Evolutionary conservation across 2,113 vertebrate species (phyloP), one percentile per base, ranked within the genome.

Genomic region (Indicator indicator): DNA sequence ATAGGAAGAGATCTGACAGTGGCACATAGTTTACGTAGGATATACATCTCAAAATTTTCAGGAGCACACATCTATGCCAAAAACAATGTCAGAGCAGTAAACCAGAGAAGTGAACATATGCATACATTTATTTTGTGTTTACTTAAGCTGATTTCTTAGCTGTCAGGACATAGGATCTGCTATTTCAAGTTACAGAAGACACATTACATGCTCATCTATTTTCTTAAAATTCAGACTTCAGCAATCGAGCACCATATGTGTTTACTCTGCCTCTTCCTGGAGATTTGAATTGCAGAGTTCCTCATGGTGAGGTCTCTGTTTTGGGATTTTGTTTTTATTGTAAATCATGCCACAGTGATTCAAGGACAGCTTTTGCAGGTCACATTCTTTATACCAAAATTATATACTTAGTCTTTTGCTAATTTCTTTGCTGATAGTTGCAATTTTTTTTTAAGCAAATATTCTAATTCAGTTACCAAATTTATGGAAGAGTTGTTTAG

Each of bases 191-290:
- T 89, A 71, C 58, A 52, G 77, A 77, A 62, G 36, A 27, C 12
- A 20, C 2, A 23, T 55, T 56, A 77, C 24, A 48, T 76, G 5
- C 10, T 56, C 38, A 44, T 75, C 38, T 64, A 27, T 76, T 62
- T 73, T 86, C 42, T 76, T 83, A 21, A 64, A 72, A 69, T 62
- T 73, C 28, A 62, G 2, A 62, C 83, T 82, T 70, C 5, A 3
- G 8, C 33, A 42, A 4, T 40, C 12, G 36, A 60, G 30, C 12
- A 38, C 12, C n/a, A 42, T 0, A 0, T 55, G 23, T 60, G 38
- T 83, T 92, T 75, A 48, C 18, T 80, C 21, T 75, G 30, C 15
- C 30, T 71, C 42, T 92, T 79, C 32, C 55, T 64, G 72, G 21
- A 67, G 13, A 24, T 79, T 44, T 83, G 30, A 85, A 32, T 54